Base-by-base conservation (phyloP, 2,113 vertebrate species). In the Capreolus pygargus region DNA sequence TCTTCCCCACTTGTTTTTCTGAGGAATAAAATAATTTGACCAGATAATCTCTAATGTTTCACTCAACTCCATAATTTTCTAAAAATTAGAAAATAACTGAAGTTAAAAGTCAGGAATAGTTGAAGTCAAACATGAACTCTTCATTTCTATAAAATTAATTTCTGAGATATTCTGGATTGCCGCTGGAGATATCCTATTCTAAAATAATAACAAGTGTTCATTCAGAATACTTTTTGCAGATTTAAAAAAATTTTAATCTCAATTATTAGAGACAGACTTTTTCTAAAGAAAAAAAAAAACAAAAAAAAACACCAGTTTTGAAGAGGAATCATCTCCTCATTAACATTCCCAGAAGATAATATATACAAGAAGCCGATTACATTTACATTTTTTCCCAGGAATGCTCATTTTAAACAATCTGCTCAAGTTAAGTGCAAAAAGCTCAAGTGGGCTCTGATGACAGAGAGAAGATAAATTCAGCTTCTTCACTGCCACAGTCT, bases 361-460 rank as follows among this genome's bases (percentile, higher is more conserved):
- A 4, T 88, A 95, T 33, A 0, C n/a, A 90, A 97, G 91, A 97
- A 93, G 23, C 17, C 52, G 97, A 33, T 76, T 74, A 57, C 86
- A 93, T 91, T 97, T 89, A 70, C 39, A 14, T 64, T 17, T 13
- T 74, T 83, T 25, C 79, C 79, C 15, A 86, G 90, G 95, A 90
- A 95, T 5, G 21, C 91, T 95, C 84, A 96, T 47, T 95, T 67
- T 89, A 81, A 84, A 97, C 83, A 96, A 89, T 64, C 87, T 95
- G 54, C 94, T 98, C 25, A 55, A 67, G 64, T 89, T 91, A 57
- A 85, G 89, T 87, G 60, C 85, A 94, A 93, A 97, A 55, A 92
- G 64, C 57, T 97, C 54, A 43, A 19, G 50, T 7, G 2, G 83
- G 81, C 83, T 98, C 91, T 81, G 94, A 94, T 16, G 97, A 89